Percentiles rank a stretch among this genome's conserved stretches.
Conservation (phyloP, 2,797 vertebrate genomes). For the Arrhamphus sclerolepis region DNA sequence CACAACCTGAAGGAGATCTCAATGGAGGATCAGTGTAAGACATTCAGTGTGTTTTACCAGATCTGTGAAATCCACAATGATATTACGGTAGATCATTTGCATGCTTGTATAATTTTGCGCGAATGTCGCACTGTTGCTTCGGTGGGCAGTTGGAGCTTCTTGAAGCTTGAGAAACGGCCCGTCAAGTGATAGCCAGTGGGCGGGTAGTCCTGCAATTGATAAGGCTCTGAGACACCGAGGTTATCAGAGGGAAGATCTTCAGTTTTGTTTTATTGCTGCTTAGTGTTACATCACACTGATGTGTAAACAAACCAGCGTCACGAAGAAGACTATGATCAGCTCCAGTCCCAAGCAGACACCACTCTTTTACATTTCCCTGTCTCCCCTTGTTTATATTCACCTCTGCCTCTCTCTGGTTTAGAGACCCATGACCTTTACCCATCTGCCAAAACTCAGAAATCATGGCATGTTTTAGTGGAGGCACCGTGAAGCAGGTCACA, state of each 20-base stretch:
- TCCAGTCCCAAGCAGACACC: constrained; percentile 32
- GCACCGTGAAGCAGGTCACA: constrained; percentile 23
- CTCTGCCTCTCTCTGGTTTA: constrained; percentile 32
- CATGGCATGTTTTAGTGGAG: constrained; percentile 34
- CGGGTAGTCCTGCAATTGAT: constrained; percentile 51
- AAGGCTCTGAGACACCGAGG: constrained; percentile 38
- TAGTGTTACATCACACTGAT: constrained; percentile 56
- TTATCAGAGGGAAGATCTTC: constrained; percentile 59
- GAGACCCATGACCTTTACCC: constrained; percentile 44
- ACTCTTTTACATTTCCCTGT: constrained; percentile 29
- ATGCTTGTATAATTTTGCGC: constrained; percentile 4
- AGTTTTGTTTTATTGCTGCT: constrained; percentile 64
- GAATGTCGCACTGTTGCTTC: constrained; percentile 15
- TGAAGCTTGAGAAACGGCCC: constrained; percentile 33
- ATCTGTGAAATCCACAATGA: no score
- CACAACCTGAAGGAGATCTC: constrained; percentile 73
- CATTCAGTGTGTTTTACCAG: neutral
- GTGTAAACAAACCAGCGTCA: constrained; percentile 66
- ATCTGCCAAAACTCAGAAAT: constrained; percentile 54
- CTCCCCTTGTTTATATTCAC: constrained; percentile 62
- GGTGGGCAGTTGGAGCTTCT: constrained; percentile 11
- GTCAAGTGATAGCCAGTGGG: constrained; percentile 21
- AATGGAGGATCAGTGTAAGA: constrained; percentile 83
- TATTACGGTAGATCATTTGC: no score
- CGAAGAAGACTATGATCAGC: constrained; percentile 36